These are phyloP conservation scores for Jaculus jaculus DNA, from an alignment of 2,113 vertebrate genomes.

Conservation along the genomic window DNA sequence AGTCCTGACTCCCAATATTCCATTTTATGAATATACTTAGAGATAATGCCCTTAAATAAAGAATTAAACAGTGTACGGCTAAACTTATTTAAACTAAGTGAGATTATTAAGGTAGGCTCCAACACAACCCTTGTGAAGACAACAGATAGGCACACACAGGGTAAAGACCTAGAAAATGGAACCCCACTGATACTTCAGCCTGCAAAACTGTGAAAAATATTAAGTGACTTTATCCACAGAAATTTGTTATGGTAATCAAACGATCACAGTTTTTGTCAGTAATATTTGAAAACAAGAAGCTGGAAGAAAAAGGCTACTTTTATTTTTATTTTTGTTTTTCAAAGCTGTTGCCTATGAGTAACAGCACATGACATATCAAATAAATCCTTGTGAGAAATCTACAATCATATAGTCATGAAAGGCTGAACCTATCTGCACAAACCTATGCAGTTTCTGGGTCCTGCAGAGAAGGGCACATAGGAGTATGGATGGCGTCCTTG, in stretches of 20 bases:
- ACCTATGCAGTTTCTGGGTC: constrained; percentile 97
- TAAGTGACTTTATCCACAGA: neutral
- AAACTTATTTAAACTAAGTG: neutral
- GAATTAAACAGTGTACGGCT: too few relatives aligned
- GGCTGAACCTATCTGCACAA: constrained; percentile 1
- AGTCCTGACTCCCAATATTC: neutral
- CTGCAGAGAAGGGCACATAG: constrained; percentile 96
- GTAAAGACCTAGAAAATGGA: neutral
- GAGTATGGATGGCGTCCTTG: constrained; percentile 89
- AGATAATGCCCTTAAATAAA: neutral
- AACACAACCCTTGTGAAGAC: neutral
- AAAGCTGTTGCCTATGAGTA: neutral
- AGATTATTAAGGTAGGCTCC: neutral
- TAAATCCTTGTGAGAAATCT: neutral
- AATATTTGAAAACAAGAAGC: neutral
- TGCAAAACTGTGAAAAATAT: neutral
- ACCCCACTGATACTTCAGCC: neutral
- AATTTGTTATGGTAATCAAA: neutral
- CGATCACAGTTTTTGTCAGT: neutral
- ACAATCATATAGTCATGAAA: neutral
- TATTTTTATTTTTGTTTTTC: neutral
- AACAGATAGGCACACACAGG: neutral
- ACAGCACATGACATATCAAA: neutral
- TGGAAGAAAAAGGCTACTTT: neutral
- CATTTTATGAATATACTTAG: neutral